Evolutionary conservation across 1,140 invertebrate species (phyloP).

Genomic region (Drosophila carrolli): DNA sequence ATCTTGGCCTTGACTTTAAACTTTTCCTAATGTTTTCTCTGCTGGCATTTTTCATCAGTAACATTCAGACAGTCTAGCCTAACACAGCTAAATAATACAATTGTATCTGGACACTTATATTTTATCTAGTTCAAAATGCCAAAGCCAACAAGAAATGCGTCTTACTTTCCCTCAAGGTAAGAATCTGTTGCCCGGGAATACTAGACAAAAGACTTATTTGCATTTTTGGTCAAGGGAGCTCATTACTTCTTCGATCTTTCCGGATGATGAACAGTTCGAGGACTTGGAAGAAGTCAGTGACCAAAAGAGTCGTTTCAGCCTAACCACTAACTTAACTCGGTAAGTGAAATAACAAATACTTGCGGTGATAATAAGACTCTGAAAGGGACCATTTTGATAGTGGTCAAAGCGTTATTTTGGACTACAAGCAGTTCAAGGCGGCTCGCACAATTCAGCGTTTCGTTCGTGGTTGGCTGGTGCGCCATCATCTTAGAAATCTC

Average conservation of each 20-base stretch:
- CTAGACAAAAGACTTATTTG: not conserved
- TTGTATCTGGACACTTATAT: not conserved
- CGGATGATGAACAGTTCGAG: not conserved
- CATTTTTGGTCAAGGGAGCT: not conserved
- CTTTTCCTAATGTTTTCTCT: not conserved
- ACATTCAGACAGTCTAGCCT: not conserved
- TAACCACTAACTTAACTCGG: not conserved
- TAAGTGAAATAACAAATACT: not conserved
- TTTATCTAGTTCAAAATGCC: not conserved
- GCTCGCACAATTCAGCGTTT: slow-evolving; percentile 57
- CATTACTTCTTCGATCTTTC: not conserved
- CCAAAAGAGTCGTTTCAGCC: not conserved
- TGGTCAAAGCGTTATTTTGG: slow-evolving; percentile 28
- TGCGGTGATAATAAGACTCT: too few species aligned
- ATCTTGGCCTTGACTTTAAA: not conserved
- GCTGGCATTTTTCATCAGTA: not conserved
- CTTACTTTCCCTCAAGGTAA: not conserved
- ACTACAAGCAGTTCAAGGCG: slow-evolving; percentile 62
- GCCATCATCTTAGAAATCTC: accelerated
- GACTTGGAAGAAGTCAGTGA: not conserved
- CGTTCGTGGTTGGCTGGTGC: slow-evolving; percentile 40
- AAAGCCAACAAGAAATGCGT: not conserved
- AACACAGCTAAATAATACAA: not conserved
- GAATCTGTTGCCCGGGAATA: not conserved
- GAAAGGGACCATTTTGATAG: not conserved